phyloP scores from a whole-genome alignment of 2,113 vertebrate species.

The Nerophis lumbriciformis region DNA sequence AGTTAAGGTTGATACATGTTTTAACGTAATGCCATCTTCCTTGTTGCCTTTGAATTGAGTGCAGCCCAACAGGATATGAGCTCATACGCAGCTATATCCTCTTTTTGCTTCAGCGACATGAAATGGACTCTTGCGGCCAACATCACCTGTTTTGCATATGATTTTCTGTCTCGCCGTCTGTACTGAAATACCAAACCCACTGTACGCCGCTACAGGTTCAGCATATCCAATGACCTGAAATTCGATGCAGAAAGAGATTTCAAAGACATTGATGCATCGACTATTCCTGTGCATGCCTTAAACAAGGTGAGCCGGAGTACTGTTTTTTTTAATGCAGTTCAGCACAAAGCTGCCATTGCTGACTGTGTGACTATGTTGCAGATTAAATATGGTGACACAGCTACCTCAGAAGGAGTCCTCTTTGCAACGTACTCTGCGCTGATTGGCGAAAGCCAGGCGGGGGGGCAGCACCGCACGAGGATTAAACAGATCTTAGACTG shows the following conservation, averaged over 20 bases:
- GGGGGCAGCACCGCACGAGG: conserved; percentile 90
- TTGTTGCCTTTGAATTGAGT: neutral
- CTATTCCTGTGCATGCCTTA: conserved; percentile 90
- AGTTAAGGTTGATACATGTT: neutral
- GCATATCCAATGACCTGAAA: conserved; percentile 96
- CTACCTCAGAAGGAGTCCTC: conserved; percentile 97
- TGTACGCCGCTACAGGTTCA: conserved; percentile 80
- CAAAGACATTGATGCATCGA: conserved; percentile 86
- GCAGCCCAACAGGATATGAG: neutral
- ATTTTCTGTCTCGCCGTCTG: conserved; percentile 5
- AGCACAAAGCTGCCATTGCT: neutral
- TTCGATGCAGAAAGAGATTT: conserved; percentile 96
- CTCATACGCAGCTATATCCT: neutral
- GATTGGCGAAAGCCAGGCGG: conserved; percentile 95
- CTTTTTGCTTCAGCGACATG: neutral
- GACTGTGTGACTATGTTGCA: conserved; percentile 38
- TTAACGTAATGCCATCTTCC: neutral
- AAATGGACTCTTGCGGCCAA: neutral
- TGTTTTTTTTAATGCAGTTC: neutral
- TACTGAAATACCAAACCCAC: conserved; percentile 13
- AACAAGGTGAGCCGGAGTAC: conserved; percentile 81
- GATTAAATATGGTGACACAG: conserved; percentile 98
- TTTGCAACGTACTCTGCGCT: conserved; percentile 96
- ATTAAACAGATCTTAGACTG: conserved; percentile 95
- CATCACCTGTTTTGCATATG: conserved; percentile 3